phyloP scores from a whole-genome alignment of 2,797 vertebrate species.

The Nannoperca australis region DNA sequence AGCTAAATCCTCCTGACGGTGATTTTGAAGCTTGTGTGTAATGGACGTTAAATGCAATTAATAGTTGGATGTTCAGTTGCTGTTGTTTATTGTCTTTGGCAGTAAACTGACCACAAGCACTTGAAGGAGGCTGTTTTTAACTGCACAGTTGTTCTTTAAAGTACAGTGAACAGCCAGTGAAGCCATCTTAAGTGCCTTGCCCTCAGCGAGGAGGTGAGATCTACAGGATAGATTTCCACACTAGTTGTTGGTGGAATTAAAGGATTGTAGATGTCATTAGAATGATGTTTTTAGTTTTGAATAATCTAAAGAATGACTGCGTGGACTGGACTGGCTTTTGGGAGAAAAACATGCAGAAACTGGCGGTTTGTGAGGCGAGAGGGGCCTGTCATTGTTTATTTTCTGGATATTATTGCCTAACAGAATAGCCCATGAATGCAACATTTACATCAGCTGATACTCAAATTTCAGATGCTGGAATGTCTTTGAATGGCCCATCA shows the following conservation, averaged over 20 bases:
- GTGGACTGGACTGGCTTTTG: not conserved
- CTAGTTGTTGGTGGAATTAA: not conserved
- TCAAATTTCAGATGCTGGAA: not conserved
- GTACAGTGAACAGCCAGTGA: slow-evolving; percentile 23
- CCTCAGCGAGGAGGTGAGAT: slow-evolving; percentile 1
- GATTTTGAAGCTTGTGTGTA: slow-evolving; percentile 57
- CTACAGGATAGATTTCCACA: not conserved
- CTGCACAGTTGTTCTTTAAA: slow-evolving; percentile 48
- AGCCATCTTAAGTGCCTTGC: slow-evolving; percentile 51
- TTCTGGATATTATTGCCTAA: not conserved
- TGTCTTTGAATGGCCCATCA: slow-evolving; percentile 3
- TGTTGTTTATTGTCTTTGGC: slow-evolving; percentile 69
- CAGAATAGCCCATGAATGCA: not conserved
- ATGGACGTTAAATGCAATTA: slow-evolving; percentile 71
- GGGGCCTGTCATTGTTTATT: not conserved
- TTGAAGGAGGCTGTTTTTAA: slow-evolving; percentile 65
- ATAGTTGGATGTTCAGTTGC: slow-evolving; percentile 56
- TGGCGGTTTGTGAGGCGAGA: not conserved
- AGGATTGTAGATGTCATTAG: not conserved
- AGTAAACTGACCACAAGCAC: slow-evolving; percentile 67
- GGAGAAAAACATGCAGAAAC: too few species aligned
- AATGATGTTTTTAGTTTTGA: not conserved
- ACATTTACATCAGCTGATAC: slow-evolving; percentile 6
- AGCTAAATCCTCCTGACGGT: slow-evolving; percentile 33
- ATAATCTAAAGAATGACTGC: not conserved